Evolutionary conservation across 2,888 invertebrate genomes (phyloP), one percentile per base, ranked within the genome.

Genomic region (Thymelicus acteon): DNA sequence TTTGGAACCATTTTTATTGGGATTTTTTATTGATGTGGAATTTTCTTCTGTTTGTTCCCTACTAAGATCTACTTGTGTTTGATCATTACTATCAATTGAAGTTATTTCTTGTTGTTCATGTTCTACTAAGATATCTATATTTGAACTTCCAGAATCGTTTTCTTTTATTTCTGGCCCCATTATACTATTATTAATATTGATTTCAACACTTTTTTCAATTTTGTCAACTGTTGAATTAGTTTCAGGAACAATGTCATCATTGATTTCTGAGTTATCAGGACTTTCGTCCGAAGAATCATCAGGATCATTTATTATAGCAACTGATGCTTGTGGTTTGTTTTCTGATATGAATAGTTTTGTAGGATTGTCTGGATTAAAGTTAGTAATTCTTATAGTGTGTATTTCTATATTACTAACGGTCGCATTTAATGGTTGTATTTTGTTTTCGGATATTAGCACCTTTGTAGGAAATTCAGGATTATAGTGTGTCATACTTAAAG

Each of bases 361-460:
- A 49, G 67, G 64, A 47, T 58, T 49, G 62, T 63, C 60, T 63
- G 69, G 48, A 65, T 64, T 70, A 40, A 49, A 58, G 15, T 49
- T 60, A n/a, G 47, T 67, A 12, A 48, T 64, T 67, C 57, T 72
- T 48, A 60, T 72, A 48, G 67, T 47, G 48, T 58, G 54, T 47
- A 72, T 70, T 73, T 83, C 80, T 40, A 80, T 73, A 72, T 79
- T 80, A 76, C 84, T 85, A 67, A 89, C 39, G 15, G 78, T 71
- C 37, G 86, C 90, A 67, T 84, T 88, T 37, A 80, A 79, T 60
- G 78, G 60, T 39, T 81, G 80, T 47, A 77, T 72, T 62, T 77
- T 76, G 68, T 75, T 82, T 75, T 89, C 84, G n/a, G 79, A 79
- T 71, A 88, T 78, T 5, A 85, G 49, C 60, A 87, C 70, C 73